These are phyloP conservation scores for Turdus rufiventris DNA, from an alignment of 2,113 vertebrate genomes.

Conservation along the genomic window DNA sequence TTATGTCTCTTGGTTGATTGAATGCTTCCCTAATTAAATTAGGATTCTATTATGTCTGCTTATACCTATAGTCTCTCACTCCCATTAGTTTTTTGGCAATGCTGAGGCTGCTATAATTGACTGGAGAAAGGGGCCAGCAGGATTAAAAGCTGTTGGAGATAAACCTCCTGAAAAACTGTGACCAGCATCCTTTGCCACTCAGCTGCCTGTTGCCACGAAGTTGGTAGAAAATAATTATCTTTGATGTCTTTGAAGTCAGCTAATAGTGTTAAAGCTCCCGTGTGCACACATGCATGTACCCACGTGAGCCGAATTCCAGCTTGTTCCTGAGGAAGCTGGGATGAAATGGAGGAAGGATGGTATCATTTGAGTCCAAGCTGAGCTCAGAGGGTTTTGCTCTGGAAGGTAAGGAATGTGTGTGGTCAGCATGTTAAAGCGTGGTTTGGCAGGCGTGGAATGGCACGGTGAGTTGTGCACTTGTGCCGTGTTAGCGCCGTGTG, in stretches of 20 bases:
- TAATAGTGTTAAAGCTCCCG: background rate
- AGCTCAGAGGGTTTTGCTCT: background rate
- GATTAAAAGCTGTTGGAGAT: constrained; percentile 33
- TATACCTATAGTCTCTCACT: constrained; percentile 35
- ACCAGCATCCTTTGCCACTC: background rate
- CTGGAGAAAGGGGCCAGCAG: background rate
- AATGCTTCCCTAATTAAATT: constrained; percentile 56
- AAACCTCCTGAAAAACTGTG: background rate
- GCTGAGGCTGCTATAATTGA: constrained; percentile 1
- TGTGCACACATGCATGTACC: background rate
- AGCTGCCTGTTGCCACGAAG: background rate
- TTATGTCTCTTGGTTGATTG: constrained; percentile 48
- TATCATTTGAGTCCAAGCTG: background rate
- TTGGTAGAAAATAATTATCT: background rate
- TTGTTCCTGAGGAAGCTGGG: background rate
- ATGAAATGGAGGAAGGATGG: background rate
- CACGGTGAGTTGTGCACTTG: background rate
- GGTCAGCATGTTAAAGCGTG: background rate
- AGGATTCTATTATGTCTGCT: constrained; percentile 41
- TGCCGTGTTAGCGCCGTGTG: accelerated
- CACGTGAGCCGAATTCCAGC: accelerated
- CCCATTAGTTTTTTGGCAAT: constrained; percentile 13
- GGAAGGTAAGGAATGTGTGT: background rate
- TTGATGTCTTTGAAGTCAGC: background rate
- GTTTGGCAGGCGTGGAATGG: background rate